Percentiles rank a stretch among this genome's conserved stretches.
phyloP scores from a whole-genome alignment of 2,797 vertebrate species.

The Enteromius viviparus region DNA sequence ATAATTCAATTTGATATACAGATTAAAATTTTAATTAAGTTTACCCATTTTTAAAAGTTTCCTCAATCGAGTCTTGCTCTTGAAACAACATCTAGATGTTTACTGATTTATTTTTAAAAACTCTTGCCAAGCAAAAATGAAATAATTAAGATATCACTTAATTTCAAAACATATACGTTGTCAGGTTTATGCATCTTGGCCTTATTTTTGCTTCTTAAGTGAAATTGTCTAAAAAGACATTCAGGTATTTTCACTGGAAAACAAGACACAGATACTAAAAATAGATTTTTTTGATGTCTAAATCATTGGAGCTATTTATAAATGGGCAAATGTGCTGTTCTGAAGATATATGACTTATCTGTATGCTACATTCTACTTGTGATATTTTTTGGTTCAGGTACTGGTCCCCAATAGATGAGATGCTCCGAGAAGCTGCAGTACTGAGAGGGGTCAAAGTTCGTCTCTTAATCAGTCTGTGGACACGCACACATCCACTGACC shows the following conservation, averaged over 20 bases:
- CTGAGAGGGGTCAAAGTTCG: conserved; percentile 85
- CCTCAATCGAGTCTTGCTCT: not conserved
- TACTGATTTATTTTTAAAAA: not conserved
- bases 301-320: not conserved
- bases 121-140: not conserved
- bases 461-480: conserved; percentile 92
- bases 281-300: not conserved
- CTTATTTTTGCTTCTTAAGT: not conserved
- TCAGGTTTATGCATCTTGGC: not conserved
- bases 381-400: conserved; percentile 75
- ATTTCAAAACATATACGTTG: not conserved
- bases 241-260: not conserved
- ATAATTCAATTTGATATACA: not conserved
- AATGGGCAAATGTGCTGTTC: not conserved
- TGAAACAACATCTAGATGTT: not conserved
- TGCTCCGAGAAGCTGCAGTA: conserved; percentile 90
- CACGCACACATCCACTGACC: conserved; percentile 89
- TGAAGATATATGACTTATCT: not conserved
- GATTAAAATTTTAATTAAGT: not conserved
- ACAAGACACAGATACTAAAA: not conserved
- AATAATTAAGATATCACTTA: not conserved
- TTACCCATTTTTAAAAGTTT: not conserved
- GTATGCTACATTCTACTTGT: not conserved
- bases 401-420: conserved; percentile 92
- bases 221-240: not conserved